Evolutionary conservation across 2,888 invertebrate genomes (phyloP), one percentile per base, ranked within the genome.

Genomic region (Athripsodes cinereus): DNA sequence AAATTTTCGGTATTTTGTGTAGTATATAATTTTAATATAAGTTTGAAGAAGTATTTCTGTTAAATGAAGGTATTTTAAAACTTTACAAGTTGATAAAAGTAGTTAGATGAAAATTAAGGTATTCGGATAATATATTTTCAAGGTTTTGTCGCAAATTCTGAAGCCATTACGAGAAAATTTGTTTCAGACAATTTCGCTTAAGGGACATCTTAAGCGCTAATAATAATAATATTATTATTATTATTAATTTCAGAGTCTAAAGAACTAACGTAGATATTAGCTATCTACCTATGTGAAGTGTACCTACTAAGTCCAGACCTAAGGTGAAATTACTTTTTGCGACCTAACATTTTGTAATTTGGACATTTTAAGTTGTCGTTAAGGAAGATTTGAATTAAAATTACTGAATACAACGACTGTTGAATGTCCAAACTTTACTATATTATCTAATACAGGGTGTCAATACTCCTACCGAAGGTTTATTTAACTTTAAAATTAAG

Each of bases 351-450:
- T 47, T 20, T 26, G 46, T 13, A 13, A 18, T 22, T 18, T 18
- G 20, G 16, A n/a, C 50, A 50, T 21, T 50, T 47, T 26, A 50
- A 51, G 51, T 50, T 51, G 51, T 50, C 40, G 35, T 55, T 57
- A 47, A 31, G 46, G 46, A 52, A 51, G 52, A 52, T 46, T 52
- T 21, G 52, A 46, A 52, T 57, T 21, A 35, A 56, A 56, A 51
- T 56, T 56, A 35, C 50, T 10, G 31, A 11, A 47, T 57, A 16
- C 13, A 8, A 40, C 16, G 13, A 40, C 5, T 13, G 40, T 40
- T 11, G 31, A 31, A 31, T 11, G 31, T 8, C 31, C 31, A 31
- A 31, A 31, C 31, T 31, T 31, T 35, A 53, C 52, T n/a, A n/a
- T n/a, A n/a, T n/a, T n/a, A n/a, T n/a, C n/a, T n/a, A n/a, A n/a